Percentiles rank a stretch among this genome's conserved stretches.
These are phyloP conservation scores for Cassiopea xamachana DNA, from an alignment of 30 jellyfish, hydroid and myxozoan species.

Conservation along the genomic window DNA sequence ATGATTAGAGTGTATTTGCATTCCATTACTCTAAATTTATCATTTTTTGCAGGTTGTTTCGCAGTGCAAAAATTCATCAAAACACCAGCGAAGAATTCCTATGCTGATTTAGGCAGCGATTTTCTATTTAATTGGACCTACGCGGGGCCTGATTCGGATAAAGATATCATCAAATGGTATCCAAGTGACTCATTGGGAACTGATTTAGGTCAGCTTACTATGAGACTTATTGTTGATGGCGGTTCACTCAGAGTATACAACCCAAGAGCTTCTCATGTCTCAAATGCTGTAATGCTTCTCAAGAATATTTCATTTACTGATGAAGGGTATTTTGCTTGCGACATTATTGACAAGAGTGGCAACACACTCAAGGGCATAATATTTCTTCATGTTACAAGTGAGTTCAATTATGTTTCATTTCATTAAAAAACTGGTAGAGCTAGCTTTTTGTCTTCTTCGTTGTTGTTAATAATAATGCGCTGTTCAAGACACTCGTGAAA, in stretches of 20 bases:
- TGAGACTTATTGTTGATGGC: background rate
- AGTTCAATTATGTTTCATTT: background rate
- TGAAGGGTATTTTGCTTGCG: constrained; percentile 38
- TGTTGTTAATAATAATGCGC: background rate
- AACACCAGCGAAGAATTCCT: background rate
- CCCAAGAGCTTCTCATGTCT: constrained; percentile 19
- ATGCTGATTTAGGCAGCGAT: background rate
- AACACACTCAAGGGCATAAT: background rate
- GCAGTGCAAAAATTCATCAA: constrained; percentile 1
- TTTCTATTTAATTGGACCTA: constrained; percentile 25
- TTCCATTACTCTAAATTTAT: too few species aligned
- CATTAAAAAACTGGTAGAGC: background rate
- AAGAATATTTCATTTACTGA: constrained; percentile 37
- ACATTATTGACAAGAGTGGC: constrained; percentile 2
- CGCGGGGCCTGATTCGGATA: background rate
- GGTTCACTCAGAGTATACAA: background rate
- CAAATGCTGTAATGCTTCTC: constrained; percentile 56
- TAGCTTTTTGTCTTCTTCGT: background rate
- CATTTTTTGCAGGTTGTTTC: background rate
- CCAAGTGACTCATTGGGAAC: constrained; percentile 51
- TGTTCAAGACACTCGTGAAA: too few species aligned
- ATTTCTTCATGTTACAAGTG: constrained; percentile 48
- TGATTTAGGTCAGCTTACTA: background rate
- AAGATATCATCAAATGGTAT: constrained; percentile 26
- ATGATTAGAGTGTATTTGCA: background rate